Conservation (phyloP, 2,888 invertebrate genomes). For the Ditula angustiorana region DNA sequence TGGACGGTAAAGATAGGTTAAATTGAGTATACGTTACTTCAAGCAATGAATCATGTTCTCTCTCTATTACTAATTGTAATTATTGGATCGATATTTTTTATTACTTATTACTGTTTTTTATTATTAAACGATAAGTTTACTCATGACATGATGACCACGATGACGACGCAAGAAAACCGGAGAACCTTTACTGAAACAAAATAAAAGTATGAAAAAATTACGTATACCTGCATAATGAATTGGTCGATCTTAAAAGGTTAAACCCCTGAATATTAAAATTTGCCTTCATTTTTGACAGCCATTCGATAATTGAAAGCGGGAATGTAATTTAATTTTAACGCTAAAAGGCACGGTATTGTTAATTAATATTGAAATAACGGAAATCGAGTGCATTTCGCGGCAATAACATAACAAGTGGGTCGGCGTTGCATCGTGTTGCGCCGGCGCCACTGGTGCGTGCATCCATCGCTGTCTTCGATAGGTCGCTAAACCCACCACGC, state of each 20-base stretch:
- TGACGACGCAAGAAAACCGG: too few relatives aligned
- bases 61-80: too few relatives aligned
- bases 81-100: too few relatives aligned
- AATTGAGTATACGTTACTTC: background rate
- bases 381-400: slow-evolving; percentile 53
- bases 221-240: background rate
- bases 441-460: slow-evolving; percentile 64
- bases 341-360: background rate
- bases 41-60: background rate
- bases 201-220: background rate
- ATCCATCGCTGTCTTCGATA: slow-evolving; percentile 69
- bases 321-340: background rate
- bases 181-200: background rate
- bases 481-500: slow-evolving; percentile 73
- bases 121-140: too few relatives aligned
- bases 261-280: background rate
- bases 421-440: slow-evolving; percentile 78
- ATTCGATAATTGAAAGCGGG: background rate
- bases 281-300: background rate
- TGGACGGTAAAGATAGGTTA: background rate
- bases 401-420: slow-evolving; percentile 70
- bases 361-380: slow-evolving; percentile 21
- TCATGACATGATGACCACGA: too few relatives aligned
- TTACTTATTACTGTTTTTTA: too few relatives aligned
- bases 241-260: background rate